Conservation (phyloP, 1,140 invertebrate species). For the Scylla paramamosain region DNA sequence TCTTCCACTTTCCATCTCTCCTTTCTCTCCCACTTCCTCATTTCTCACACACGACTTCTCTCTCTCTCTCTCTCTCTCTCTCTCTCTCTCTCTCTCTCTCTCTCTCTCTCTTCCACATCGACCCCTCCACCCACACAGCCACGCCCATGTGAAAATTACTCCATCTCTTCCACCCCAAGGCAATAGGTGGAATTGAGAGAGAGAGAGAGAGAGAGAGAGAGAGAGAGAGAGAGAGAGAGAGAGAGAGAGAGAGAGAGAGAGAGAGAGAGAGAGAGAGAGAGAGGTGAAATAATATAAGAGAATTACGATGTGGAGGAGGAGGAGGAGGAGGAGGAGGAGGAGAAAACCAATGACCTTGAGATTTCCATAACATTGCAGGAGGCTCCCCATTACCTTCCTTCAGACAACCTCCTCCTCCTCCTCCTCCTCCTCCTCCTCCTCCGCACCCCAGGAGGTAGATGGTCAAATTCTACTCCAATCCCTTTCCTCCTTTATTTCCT, state of each 20-base stretch:
- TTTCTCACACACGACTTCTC: not conserved
- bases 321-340: not conserved
- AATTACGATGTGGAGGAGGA: not conserved
- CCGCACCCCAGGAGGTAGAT: not conserved
- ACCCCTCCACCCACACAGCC: not conserved
- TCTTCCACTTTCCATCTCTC: no score
- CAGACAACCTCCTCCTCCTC: not conserved
- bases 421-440: not conserved
- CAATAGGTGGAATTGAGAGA: not conserved
- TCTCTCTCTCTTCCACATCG: not conserved
- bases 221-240: not conserved
- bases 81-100: no score
- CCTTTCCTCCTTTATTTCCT: not conserved
- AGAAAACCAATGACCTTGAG: not conserved
- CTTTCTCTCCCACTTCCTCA: not conserved
- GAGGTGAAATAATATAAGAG: not conserved
- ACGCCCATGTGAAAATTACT: not conserved
- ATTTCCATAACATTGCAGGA: slow-evolving; percentile 12
- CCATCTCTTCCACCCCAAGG: not conserved
- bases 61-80: no score
- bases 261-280: not conserved
- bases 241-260: not conserved
- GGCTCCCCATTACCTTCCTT: not conserved
- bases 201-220: slow-evolving; percentile 21
- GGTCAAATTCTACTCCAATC: not conserved